These are phyloP conservation scores for Gymnorhina tibicen DNA, from an alignment of 2,113 vertebrate genomes.

Conservation along the genomic window DNA sequence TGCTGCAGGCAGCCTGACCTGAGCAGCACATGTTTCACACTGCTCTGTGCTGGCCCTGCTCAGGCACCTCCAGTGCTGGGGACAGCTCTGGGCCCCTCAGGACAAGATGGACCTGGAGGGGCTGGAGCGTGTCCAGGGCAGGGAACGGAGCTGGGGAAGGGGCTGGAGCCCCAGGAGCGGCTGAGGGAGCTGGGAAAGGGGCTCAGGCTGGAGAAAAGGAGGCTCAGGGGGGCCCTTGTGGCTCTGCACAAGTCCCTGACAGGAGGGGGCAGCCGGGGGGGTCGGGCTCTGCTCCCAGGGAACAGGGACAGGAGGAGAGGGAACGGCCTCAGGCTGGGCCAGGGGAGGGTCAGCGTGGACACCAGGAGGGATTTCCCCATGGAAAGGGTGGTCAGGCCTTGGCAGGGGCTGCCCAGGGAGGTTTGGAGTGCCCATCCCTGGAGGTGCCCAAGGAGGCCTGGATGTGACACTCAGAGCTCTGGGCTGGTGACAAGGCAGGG, in stretches of 20 bases:
- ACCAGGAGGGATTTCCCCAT: accelerated
- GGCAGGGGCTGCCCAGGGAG: background rate
- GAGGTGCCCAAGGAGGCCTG: background rate
- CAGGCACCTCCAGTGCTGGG: background rate
- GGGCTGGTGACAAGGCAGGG: accelerated
- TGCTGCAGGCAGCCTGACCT: background rate
- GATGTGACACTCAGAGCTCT: accelerated
- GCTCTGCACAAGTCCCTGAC: background rate
- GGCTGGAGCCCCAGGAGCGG: background rate
- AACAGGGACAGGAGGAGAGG: background rate
- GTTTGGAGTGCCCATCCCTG: background rate
- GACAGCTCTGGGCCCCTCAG: background rate
- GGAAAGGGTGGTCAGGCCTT: accelerated
- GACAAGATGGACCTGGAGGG: accelerated
- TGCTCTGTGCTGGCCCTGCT: background rate
- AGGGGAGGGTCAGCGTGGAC: accelerated
- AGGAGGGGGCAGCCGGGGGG: background rate
- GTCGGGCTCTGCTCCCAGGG: background rate
- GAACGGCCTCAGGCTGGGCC: background rate
- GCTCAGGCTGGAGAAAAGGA: background rate
- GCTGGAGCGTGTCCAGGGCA: background rate
- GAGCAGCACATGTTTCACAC: background rate
- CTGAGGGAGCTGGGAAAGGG: background rate
- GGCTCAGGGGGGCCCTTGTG: background rate
- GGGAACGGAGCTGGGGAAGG: background rate